phyloP scores from a whole-genome alignment of 2,113 vertebrate genomes.

The Geococcyx californianus region DNA sequence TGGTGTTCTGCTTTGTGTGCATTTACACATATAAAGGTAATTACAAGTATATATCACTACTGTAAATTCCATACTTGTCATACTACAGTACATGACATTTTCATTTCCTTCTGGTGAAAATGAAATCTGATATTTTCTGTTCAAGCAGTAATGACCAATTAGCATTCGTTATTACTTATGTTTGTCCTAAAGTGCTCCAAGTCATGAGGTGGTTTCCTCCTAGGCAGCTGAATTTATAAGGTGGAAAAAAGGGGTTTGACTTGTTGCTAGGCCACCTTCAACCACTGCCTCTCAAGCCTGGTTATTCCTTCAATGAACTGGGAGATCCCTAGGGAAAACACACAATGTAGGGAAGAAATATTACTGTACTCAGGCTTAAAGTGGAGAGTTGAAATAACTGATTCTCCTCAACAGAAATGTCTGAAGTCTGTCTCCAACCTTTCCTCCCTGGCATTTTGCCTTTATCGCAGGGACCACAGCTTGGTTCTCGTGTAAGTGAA shows the following conservation, averaged over 20 bases:
- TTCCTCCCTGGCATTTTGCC: not conserved
- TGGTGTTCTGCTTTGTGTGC: constrained; percentile 68
- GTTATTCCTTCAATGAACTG: not conserved
- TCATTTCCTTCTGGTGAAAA: constrained; percentile 67
- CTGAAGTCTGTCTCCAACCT: not conserved
- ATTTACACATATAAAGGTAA: constrained; percentile 61
- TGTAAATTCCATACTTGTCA: constrained; percentile 61
- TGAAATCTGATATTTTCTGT: constrained; percentile 49
- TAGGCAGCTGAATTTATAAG: constrained; percentile 23
- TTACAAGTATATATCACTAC: constrained; percentile 61
- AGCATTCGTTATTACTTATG: constrained; percentile 49
- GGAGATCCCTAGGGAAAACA: not conserved
- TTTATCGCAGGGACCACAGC: not conserved
- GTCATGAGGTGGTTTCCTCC: constrained; percentile 37
- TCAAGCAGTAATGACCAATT: constrained; percentile 42
- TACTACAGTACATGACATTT: constrained; percentile 62
- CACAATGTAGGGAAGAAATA: not conserved
- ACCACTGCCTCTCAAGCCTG: not conserved
- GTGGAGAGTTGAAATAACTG: not conserved
- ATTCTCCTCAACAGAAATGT: not conserved
- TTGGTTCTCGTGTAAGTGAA: not conserved
- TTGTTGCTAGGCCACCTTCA: not conserved
- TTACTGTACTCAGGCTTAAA: not conserved
- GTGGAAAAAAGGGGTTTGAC: constrained; percentile 32
- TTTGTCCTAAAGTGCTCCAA: constrained; percentile 23